These are phyloP conservation scores for Dendronephthya gigantea DNA, from an alignment of 64 coral and sea anemone species.

Conservation along the genomic window DNA sequence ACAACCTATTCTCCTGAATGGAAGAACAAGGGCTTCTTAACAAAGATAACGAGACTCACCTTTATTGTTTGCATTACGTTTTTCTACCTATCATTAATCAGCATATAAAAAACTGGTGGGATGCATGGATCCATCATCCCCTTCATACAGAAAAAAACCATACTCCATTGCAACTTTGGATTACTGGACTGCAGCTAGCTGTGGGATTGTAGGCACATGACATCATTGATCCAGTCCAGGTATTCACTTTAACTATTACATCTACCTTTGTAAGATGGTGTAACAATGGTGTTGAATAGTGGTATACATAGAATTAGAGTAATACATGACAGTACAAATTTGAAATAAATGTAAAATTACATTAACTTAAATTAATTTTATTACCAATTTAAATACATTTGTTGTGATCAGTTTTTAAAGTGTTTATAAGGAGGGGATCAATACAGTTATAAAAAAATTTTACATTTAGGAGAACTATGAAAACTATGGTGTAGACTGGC, in stretches of 20 bases:
- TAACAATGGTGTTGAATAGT: too few relatives aligned
- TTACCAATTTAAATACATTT: too few relatives aligned
- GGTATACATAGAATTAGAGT: too few relatives aligned
- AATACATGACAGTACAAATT: too few relatives aligned
- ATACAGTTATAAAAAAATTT: neutral
- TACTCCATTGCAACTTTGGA: slow-evolving; percentile 43
- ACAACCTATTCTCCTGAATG: slow-evolving; percentile 7
- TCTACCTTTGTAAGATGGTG: too few relatives aligned
- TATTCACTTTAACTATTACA: neutral
- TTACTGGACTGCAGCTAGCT: slow-evolving; percentile 32
- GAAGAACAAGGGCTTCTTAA: neutral
- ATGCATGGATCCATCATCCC: slow-evolving; percentile 36
- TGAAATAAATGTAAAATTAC: too few relatives aligned
- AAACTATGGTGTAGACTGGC: neutral
- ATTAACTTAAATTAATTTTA: too few relatives aligned
- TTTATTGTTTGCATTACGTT: slow-evolving; percentile 19
- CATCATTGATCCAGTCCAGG: neutral
- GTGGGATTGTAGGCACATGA: slow-evolving; percentile 25
- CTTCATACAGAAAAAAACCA: slow-evolving; percentile 35
- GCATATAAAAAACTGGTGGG: slow-evolving; percentile 26
- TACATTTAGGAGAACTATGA: neutral
- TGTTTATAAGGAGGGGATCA: too few relatives aligned
- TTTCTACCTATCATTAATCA: slow-evolving; percentile 14
- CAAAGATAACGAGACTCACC: neutral
- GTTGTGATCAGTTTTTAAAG: too few relatives aligned